phyloP scores from a whole-genome alignment of 2,113 vertebrate species.

The Fulica atra region DNA sequence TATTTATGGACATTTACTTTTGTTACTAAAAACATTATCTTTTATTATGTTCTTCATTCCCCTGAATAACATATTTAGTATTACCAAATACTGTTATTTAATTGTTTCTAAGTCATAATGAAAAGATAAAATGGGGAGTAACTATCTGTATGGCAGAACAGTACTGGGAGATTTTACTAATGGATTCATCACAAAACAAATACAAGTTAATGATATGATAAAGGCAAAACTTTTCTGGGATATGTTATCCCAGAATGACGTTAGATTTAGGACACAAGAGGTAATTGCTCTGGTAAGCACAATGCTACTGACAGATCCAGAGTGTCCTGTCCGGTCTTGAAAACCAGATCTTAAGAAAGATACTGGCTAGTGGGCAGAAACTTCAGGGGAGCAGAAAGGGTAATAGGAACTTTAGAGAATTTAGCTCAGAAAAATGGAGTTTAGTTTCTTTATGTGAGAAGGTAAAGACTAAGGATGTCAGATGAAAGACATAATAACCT shows the following conservation, averaged over 20 bases:
- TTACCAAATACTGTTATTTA: neutral
- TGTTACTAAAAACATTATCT: neutral
- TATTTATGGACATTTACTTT: neutral
- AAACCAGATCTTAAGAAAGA: neutral
- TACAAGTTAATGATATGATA: neutral
- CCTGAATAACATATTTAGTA: neutral
- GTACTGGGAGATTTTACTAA: neutral
- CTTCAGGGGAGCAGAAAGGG: neutral
- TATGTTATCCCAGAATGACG: neutral
- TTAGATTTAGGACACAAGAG: neutral
- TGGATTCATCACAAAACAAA: neutral
- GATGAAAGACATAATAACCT: neutral
- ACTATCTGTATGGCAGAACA: neutral
- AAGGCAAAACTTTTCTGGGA: neutral
- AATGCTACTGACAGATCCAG: neutral
- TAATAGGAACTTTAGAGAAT: neutral
- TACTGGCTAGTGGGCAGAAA: neutral
- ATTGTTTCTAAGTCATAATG: neutral
- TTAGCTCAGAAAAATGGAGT: neutral
- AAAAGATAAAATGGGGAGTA: neutral
- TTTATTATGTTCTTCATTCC: neutral
- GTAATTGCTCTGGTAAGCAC: neutral
- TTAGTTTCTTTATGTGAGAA: neutral
- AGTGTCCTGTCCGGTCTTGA: neutral
- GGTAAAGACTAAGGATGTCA: neutral